These are phyloP conservation scores for Eupithecia tripunctaria DNA, from an alignment of 2,888 invertebrate species.

Conservation along the genomic window DNA sequence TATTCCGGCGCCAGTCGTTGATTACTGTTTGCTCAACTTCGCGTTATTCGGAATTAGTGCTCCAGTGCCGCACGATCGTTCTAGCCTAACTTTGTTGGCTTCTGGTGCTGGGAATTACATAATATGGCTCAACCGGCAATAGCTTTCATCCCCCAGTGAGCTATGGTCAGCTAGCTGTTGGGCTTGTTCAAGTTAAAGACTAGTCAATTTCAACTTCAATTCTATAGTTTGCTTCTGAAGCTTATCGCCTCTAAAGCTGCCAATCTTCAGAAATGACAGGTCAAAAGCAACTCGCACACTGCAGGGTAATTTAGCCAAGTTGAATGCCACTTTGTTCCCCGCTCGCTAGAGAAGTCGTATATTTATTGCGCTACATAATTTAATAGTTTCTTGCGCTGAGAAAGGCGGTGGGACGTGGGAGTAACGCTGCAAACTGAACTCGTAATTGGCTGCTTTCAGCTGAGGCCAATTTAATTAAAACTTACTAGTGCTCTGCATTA, in stretches of 20 bases:
- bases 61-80: conserved; percentile 28
- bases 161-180: not conserved
- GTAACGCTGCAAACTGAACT: conserved; percentile 19
- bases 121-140: conserved; percentile 4
- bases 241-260: not conserved
- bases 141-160: no score
- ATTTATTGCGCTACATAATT: conserved; percentile 17
- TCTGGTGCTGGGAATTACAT: conserved; percentile 8
- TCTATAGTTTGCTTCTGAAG: not conserved
- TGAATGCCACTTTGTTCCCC: conserved; percentile 14
- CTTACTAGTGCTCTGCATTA: conserved; percentile 22
- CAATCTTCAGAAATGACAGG: conserved; percentile 7
- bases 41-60: conserved; percentile 26
- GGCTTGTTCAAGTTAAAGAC: not conserved
- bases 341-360: conserved; percentile 10
- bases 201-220: not conserved
- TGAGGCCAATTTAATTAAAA: conserved; percentile 34
- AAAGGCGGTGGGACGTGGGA: conserved; percentile 10
- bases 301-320: not conserved
- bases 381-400: conserved; percentile 23
- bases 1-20: conserved; percentile 32
- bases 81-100: conserved; percentile 27
- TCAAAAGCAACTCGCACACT: not conserved
- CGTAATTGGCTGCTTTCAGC: conserved; percentile 34
- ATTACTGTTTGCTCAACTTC: conserved; percentile 39